These are phyloP conservation scores for Decapterus maruadsi DNA, from an alignment of 2,797 vertebrate species.

Conservation along the genomic window DNA sequence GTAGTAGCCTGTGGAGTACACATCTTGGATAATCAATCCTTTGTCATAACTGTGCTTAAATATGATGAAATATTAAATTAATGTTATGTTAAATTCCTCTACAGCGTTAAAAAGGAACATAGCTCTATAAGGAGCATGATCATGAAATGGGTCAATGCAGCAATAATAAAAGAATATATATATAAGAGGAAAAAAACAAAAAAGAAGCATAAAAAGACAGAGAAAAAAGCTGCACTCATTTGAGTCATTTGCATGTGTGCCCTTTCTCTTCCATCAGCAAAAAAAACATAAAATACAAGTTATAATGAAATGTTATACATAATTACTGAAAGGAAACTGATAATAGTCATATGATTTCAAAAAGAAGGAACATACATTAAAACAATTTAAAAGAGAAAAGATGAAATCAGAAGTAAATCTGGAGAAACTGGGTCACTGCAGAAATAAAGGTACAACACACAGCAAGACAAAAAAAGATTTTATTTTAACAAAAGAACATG, in stretches of 20 bases:
- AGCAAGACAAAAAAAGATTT: not conserved
- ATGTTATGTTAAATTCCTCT: not conserved
- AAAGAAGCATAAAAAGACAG: not conserved
- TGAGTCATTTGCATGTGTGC: not conserved
- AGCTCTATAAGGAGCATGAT: not conserved
- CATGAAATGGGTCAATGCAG: not conserved
- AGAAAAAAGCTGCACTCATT: not conserved
- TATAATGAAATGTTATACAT: not conserved
- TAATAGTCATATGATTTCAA: not conserved
- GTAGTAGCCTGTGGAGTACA: no score
- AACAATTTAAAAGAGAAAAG: not conserved
- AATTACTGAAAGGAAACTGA: not conserved
- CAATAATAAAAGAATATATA: not conserved
- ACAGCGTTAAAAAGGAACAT: not conserved
- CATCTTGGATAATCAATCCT: not conserved
- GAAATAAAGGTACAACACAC: not conserved
- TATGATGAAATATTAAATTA: slow-evolving; percentile 1
- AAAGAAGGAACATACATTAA: not conserved
- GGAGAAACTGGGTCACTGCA: slow-evolving; percentile 1
- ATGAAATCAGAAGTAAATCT: not conserved
- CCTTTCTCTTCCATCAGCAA: not conserved
- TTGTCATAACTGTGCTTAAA: not conserved
- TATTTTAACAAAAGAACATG: not conserved
- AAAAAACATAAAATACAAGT: not conserved
- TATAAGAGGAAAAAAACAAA: not conserved